Percentiles rank a stretch among this genome's conserved stretches.
Conservation (phyloP, 2,113 vertebrate genomes). For the Mixornis gularis region DNA sequence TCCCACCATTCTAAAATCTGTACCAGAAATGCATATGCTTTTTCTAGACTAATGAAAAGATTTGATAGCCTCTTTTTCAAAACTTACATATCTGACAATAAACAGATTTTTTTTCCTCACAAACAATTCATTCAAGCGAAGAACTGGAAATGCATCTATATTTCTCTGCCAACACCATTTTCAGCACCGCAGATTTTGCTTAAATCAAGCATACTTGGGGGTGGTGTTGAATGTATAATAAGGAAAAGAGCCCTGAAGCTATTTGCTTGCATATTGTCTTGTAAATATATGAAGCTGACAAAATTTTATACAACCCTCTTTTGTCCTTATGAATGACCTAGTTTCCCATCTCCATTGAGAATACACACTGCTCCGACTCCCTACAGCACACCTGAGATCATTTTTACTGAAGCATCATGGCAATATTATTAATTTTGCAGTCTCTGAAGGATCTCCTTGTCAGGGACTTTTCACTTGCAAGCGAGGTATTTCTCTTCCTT, state of each 20-base stretch:
- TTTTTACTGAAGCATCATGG: not conserved
- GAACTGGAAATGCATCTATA: not conserved
- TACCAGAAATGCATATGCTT: not conserved
- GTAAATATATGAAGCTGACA: not conserved
- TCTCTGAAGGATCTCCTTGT: not conserved
- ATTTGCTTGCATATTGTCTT: not conserved
- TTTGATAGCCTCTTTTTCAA: not conserved
- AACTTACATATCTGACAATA: not conserved
- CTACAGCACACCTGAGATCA: not conserved
- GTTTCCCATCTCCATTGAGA: not conserved
- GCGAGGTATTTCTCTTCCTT: not conserved
- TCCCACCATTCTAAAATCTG: not conserved
- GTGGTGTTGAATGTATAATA: not conserved
- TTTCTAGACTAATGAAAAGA: not conserved
- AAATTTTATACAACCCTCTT: not conserved
- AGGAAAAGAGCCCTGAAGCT: not conserved
- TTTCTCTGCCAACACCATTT: not conserved
- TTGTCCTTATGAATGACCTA: not conserved
- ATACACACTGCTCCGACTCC: not conserved
- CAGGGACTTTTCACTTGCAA: not conserved
- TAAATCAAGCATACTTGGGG: not conserved
- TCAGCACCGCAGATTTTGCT: not conserved
- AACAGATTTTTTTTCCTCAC: not conserved
- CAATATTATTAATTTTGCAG: not conserved
- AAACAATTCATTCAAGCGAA: not conserved